Evolutionary conservation across 2,888 invertebrate species (phyloP).

Genomic region (Piscicola geometra): DNA sequence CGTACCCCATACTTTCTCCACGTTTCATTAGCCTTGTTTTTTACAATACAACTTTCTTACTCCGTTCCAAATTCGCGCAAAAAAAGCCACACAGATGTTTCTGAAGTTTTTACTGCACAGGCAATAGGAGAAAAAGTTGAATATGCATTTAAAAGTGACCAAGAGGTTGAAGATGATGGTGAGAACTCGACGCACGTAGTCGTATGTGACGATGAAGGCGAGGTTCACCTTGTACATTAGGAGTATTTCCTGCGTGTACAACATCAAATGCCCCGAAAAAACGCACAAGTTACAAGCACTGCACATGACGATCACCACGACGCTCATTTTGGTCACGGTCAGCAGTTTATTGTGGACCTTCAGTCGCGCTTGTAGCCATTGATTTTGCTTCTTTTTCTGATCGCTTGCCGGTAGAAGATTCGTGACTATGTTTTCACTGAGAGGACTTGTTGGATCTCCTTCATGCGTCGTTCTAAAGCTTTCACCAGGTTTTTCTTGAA

Average conservation of each 20-base stretch:
- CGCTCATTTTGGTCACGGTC: conserved; percentile 34
- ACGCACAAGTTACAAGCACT: conserved; percentile 31
- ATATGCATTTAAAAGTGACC: conserved; percentile 34
- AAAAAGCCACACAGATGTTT: background rate
- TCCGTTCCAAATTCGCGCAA: background rate
- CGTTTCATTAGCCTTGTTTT: too few relatives aligned
- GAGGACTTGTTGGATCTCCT: background rate
- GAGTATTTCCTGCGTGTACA: conserved; percentile 28
- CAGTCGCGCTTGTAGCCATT: background rate
- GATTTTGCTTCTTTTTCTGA: background rate
- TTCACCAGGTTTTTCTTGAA: too few relatives aligned
- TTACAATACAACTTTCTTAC: too few relatives aligned
- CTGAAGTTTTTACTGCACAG: conserved; percentile 38
- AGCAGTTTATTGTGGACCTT: background rate
- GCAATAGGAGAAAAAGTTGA: conserved; percentile 37
- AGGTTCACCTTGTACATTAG: background rate
- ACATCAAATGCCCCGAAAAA: conserved; percentile 12
- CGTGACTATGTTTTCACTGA: background rate
- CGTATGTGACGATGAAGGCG: background rate
- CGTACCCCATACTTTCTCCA: too few relatives aligned
- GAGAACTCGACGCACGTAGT: conserved; percentile 30
- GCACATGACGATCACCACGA: conserved; percentile 36
- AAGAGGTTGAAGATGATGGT: conserved; percentile 32
- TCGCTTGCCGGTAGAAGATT: background rate
- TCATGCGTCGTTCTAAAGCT: background rate